Evolutionary conservation across 2,888 invertebrate species (phyloP).

Genomic region (Tenthredo livida): DNA sequence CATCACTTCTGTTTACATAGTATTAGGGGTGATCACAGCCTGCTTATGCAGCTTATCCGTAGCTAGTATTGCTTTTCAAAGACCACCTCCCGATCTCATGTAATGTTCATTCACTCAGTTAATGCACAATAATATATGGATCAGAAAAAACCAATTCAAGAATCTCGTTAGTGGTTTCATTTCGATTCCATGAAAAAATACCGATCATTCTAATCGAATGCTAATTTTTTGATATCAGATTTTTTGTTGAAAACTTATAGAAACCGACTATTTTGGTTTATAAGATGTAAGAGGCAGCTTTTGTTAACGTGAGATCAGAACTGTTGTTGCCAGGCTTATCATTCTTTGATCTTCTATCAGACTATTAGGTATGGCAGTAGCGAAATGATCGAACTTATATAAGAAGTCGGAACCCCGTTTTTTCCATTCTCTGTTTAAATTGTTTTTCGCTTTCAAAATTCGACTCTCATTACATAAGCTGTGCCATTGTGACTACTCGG

Average conservation of each 20-base stretch:
- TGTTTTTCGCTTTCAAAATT: background rate
- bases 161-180: background rate
- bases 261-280: background rate
- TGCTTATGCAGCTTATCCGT: constrained; percentile 81
- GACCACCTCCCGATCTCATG: constrained; percentile 67
- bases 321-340: background rate
- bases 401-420: background rate
- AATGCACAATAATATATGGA: background rate
- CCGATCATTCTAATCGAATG: background rate
- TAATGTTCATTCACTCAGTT: constrained; percentile 57
- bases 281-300: background rate
- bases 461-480: background rate
- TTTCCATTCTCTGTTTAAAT: background rate
- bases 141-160: background rate
- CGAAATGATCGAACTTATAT: background rate
- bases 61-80: constrained; percentile 78
- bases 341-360: background rate
- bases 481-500: constrained; percentile 13
- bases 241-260: too few species aligned
- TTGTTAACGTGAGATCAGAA: background rate
- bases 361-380: background rate
- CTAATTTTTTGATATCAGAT: background rate
- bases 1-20: constrained; percentile 83
- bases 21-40: constrained; percentile 79
- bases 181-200: background rate